phyloP scores from a whole-genome alignment of 2,888 invertebrate species.

The Calliphora vomitoria region DNA sequence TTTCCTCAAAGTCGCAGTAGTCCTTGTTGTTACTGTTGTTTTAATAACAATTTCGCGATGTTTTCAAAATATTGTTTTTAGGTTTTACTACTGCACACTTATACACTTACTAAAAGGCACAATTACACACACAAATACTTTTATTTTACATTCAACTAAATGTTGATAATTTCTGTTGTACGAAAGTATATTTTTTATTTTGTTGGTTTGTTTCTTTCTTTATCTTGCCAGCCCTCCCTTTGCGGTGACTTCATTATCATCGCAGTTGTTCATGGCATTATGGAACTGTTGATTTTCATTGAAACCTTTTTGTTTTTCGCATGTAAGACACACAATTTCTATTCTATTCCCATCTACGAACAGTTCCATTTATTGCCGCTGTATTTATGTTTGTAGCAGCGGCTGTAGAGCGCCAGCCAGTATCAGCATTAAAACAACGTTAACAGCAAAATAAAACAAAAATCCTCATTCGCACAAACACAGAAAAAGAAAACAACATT shows the following conservation, averaged over 20 bases:
- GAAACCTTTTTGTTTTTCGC: conserved; percentile 24
- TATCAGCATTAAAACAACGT: conserved; percentile 27
- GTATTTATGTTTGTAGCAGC: conserved; percentile 8
- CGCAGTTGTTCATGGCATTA: conserved; percentile 53
- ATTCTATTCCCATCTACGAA: neutral
- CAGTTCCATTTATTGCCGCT: neutral
- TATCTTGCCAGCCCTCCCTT: conserved; percentile 28
- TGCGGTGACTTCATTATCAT: conserved; percentile 57
- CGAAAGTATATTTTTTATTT: neutral
- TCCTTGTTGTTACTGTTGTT: conserved; percentile 36
- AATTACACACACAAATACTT: neutral
- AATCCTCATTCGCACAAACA: neutral
- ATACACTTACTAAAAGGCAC: neutral
- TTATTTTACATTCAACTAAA: conserved; percentile 29
- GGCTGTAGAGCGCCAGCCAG: neutral
- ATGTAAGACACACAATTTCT: conserved; percentile 6
- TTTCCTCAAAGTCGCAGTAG: conserved; percentile 22
- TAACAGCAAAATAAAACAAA: conserved; percentile 1
- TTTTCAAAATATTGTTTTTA: conserved; percentile 69
- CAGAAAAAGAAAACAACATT: conserved; percentile 34
- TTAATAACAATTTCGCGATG: conserved; percentile 63
- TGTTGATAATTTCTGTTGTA: conserved; percentile 23
- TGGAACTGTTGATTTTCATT: conserved; percentile 54
- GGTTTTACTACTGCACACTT: conserved; percentile 35
- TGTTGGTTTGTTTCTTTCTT: conserved; percentile 30